A percentile compares a stretch with the other conserved stretches of the same genome.
Evolutionary conservation across 2,797 vertebrate species (phyloP).

Genomic region (Bucorvus abyssinicus): DNA sequence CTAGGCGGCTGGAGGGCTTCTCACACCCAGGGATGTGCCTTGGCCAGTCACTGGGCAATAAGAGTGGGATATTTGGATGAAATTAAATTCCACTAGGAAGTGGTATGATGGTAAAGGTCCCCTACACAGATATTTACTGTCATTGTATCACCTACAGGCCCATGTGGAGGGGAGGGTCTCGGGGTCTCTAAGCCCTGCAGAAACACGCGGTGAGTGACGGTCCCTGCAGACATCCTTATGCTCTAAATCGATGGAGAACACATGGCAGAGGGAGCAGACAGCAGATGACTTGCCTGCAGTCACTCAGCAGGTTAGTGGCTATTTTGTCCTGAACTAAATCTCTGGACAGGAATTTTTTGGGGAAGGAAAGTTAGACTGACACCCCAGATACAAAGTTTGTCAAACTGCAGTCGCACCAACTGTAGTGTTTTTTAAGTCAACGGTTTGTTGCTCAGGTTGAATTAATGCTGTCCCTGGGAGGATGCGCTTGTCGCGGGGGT

Average conservation of each 20-base stretch:
- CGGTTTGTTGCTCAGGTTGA: background rate
- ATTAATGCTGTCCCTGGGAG: background rate
- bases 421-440: background rate
- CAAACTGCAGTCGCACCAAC: background rate
- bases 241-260: background rate
- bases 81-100: background rate
- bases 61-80: background rate
- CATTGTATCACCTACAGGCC: background rate
- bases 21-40: background rate
- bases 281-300: slow-evolving; percentile 37
- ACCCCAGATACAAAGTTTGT: background rate
- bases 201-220: background rate
- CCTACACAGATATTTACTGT: background rate
- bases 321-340: background rate
- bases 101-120: background rate
- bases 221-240: background rate
- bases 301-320: slow-evolving; percentile 9
- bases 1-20: background rate
- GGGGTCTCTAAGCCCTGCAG: background rate
- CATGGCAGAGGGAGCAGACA: background rate
- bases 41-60: background rate
- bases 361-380: background rate
- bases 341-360: background rate
- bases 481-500: background rate
- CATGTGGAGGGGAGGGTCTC: background rate